Base-by-base conservation (phyloP, 2,888 invertebrate genomes). In the Conops quadrifasciatus region DNA sequence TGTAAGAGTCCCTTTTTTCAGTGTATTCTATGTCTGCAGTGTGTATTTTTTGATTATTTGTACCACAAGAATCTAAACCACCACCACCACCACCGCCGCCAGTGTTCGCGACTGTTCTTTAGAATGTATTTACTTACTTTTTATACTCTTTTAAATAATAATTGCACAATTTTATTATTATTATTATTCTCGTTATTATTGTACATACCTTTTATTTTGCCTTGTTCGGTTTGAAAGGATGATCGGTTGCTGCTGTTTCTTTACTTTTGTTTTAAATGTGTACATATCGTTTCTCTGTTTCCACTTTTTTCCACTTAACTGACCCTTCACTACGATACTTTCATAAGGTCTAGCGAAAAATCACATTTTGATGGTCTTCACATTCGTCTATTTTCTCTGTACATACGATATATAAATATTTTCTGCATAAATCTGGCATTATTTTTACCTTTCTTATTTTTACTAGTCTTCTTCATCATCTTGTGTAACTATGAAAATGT, bases 1-100 rank as follows among this genome's bases (percentile, higher is more conserved):
- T 82, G 84, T 84, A 84, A 84, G 84, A 80, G 74, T 62, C 78
- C 73, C 21, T 9, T 56, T 26, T 70, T 70, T 64, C 59, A 71
- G 36, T 58, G 63, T 72, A 74, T 75, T 75, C 67, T 65, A 67
- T 16, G 36, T 66, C n/a, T 56, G 36, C 9, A 36, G 9, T 36
- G 36, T 53, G 45, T 59, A 60, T 70, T 56, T 65, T 70, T 58
- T 75, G 36, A 36, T 19, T 60, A 62, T 45, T 36, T 63, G 47
- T 63, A 49, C 24, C 63, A 26, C 16, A 59, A 11, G 26, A 63
- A 63, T 63, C 43, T 45, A 60, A 36, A n/a, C 16, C 30, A 36
- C 4, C 4, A 36, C 9, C n/a, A n/a, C n/a, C n/a, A n/a, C n/a
- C n/a, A n/a, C n/a, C n/a, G n/a, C n/a, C n/a, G n/a, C n/a, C n/a